Percentiles rank a stretch among this genome's conserved stretches.
phyloP scores from a whole-genome alignment of 2,113 vertebrate species.

The Ancistrus triradiatus region DNA sequence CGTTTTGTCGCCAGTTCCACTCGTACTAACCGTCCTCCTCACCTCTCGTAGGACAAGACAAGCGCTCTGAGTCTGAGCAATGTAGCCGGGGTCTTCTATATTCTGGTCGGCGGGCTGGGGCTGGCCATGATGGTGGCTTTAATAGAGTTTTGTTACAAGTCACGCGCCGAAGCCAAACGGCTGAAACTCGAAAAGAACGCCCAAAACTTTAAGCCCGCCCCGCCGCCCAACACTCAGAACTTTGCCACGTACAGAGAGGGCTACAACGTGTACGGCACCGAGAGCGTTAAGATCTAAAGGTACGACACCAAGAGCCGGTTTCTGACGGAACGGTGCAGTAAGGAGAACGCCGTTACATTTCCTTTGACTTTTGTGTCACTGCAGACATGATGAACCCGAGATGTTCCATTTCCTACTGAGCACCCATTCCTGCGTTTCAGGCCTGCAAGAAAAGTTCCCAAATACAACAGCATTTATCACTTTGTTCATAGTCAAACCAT shows the following conservation, averaged over 20 bases:
- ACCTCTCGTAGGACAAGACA: slow-evolving; percentile 99
- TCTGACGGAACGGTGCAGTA: no score
- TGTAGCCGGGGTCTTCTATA: slow-evolving; percentile 99
- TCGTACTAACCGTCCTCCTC: slow-evolving; percentile 75
- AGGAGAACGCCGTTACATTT: no score
- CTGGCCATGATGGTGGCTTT: slow-evolving; percentile 99
- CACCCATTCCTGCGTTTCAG: no score
- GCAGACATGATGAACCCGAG: no score
- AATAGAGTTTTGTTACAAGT: slow-evolving; percentile 99
- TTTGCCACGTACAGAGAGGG: slow-evolving; percentile 99
- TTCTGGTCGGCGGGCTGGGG: slow-evolving; percentile 97
- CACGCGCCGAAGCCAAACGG: slow-evolving; percentile 96
- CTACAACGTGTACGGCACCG: slow-evolving; percentile 99
- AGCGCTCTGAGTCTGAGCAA: slow-evolving; percentile 99
- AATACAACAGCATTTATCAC: no score
- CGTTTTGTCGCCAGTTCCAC: slow-evolving; percentile 59
- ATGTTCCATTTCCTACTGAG: no score
- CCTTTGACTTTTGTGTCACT: no score
- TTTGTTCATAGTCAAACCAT: no score
- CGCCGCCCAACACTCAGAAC: slow-evolving; percentile 97
- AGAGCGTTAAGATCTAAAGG: slow-evolving; percentile 99
- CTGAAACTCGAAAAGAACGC: slow-evolving; percentile 99
- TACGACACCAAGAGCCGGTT: no score
- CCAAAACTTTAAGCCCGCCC: slow-evolving; percentile 97
- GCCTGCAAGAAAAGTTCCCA: no score